These are phyloP conservation scores for Trachymyrmex septentrionalis DNA, from an alignment of 1,140 invertebrate genomes.

Conservation along the genomic window DNA sequence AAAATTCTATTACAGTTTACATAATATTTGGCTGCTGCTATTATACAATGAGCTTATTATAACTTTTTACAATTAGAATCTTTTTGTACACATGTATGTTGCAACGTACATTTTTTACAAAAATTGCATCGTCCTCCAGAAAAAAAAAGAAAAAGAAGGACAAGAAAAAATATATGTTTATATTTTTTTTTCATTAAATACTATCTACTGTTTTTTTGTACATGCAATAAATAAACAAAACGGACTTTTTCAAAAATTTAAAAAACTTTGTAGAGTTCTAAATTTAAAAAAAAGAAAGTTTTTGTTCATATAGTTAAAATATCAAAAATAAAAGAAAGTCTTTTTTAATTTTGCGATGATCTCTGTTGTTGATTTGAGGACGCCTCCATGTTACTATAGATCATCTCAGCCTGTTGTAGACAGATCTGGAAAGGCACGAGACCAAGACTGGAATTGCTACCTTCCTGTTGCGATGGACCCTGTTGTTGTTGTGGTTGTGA, in stretches of 20 bases:
- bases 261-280: neutral
- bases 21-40: neutral
- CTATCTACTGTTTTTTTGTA: neutral
- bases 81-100: constrained; percentile 35
- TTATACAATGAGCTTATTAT: constrained; percentile 5
- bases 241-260: neutral
- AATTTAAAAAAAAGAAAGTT: neutral
- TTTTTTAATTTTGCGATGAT: constrained; percentile 72
- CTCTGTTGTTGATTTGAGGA: constrained; percentile 76
- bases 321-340: neutral
- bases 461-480: constrained; percentile 68
- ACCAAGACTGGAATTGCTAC: constrained; percentile 75
- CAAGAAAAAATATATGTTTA: neutral
- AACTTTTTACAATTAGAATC: neutral
- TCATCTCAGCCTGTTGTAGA: constrained; percentile 77
- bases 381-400: constrained; percentile 81
- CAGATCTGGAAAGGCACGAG: constrained; percentile 83
- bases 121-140: neutral
- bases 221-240: neutral
- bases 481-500: constrained; percentile 69
- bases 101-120: constrained; percentile 8
- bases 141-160: neutral
- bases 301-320: neutral
- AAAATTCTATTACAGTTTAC: constrained; percentile 23
- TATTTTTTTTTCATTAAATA: neutral